Percentiles rank a stretch among this genome's conserved stretches.
Conservation (phyloP, 2,113 vertebrate genomes). For the Dicentrarchus labrax region DNA sequence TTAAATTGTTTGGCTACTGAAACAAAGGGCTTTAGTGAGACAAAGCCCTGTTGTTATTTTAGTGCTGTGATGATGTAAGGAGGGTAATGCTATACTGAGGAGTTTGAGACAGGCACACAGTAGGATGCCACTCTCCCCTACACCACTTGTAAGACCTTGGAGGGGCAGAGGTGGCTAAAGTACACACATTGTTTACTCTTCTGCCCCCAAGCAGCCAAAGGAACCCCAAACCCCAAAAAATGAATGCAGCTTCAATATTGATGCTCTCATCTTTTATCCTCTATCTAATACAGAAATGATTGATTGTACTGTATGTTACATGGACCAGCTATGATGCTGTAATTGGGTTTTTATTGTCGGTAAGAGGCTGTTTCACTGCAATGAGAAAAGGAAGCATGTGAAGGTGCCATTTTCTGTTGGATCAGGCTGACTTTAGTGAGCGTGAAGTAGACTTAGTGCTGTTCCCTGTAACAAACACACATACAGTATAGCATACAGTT, state of each 20-base stretch:
- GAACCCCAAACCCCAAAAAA: too few relatives aligned
- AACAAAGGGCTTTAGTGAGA: slow-evolving; percentile 53
- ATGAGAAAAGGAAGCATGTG: neutral
- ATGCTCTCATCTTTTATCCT: neutral
- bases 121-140: slow-evolving; percentile 32
- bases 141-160: slow-evolving; percentile 40
- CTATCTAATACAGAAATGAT: neutral
- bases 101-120: slow-evolving; percentile 22
- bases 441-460: neutral
- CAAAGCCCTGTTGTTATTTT: slow-evolving; percentile 75
- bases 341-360: slow-evolving; percentile 4
- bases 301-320: neutral
- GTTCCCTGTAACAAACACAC: neutral
- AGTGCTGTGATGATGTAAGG: slow-evolving; percentile 48
- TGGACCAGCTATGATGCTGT: neutral
- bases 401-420: neutral
- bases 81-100: slow-evolving; percentile 58
- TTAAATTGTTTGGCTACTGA: slow-evolving; percentile 53
- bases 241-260: neutral
- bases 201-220: neutral
- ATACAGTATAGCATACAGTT: too few relatives aligned
- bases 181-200: neutral
- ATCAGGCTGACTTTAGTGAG: neutral
- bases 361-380: neutral
- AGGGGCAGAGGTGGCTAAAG: neutral